Base-by-base conservation (phyloP, 2,888 invertebrate species). In the Catocala nupta region DNA sequence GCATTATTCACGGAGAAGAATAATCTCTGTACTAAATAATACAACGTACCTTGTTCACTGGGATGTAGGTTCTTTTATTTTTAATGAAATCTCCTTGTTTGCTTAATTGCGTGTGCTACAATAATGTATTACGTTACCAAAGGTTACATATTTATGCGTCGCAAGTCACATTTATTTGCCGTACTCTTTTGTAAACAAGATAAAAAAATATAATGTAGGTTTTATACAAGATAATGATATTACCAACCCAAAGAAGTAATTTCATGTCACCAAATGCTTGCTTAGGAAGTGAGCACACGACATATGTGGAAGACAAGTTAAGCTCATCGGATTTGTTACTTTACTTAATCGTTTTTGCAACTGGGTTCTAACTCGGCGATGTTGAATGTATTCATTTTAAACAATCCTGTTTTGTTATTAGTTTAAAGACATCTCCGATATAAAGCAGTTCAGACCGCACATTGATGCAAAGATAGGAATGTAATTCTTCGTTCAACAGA, bases 81-180 rank as follows among this genome's bases (percentile, higher is more conserved):
- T 82, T 83, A 84, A 86, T 82, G 81, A 81, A 80, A 81, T 77
- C 74, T 77, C 72, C 80, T 83, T 82, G 80, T 84, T 80, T 81
- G 75, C 73, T 80, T 84, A 84, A 87, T 83, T 82, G 73, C 73
- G 78, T 75, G 73, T 71, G 75, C 68, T 74, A 61, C 59, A 64
- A 63, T 59, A 52, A 66, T 60, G 54, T 66, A 65, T 68, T 54
- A 50, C 57, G 55, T 67, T 69, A 75, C 69, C 65, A 68, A 70
- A 76, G 58, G 34, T 43, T 63, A 60, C 44, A 62, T 53, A 68
- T 70, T 65, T 52, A 64, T 43, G 55, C 34, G 47, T 13, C 33
- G 48, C 42, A 54, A 45, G 43, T 49, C 12, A 11, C n/a, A 50
- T n/a, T 50, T 12, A n/a, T 9, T 39, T 39, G 8, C 6, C 9